A percentile compares a stretch with the other conserved stretches of the same genome.
phyloP scores from a whole-genome alignment of 2,888 invertebrate species.

The Hypercompe scribonia region DNA sequence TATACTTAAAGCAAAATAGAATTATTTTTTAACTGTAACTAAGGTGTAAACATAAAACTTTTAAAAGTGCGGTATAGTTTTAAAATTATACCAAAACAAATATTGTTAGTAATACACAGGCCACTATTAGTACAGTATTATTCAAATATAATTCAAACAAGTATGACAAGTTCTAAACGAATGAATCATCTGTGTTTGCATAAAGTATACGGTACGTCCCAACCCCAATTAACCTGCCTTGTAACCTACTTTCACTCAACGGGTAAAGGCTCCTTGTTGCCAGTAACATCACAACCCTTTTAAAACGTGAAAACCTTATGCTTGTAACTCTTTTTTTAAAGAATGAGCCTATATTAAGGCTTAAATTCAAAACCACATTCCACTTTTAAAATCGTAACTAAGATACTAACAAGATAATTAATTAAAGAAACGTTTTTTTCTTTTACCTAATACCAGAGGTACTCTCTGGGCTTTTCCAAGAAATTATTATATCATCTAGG shows the following conservation, averaged over 20 bases:
- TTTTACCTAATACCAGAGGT: constrained; percentile 26
- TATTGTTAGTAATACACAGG: neutral
- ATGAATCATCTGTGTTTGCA: constrained; percentile 44
- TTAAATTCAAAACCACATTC: constrained; percentile 13
- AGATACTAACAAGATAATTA: constrained; percentile 23
- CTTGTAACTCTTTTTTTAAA: constrained; percentile 25
- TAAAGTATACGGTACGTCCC: constrained; percentile 34
- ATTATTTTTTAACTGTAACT: neutral
- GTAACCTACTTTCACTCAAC: constrained; percentile 57
- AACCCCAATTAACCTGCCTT: constrained; percentile 57
- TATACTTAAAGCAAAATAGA: too few species aligned
- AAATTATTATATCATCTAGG: constrained; percentile 51
- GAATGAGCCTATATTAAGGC: constrained; percentile 21
- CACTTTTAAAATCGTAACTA: constrained; percentile 17
- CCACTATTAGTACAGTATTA: neutral
- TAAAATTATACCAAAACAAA: neutral
- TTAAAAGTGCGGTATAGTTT: neutral
- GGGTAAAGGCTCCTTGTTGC: constrained; percentile 51
- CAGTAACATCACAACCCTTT: constrained; percentile 42
- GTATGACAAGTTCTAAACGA: constrained; percentile 29
- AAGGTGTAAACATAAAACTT: neutral
- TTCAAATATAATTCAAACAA: constrained; percentile 19
- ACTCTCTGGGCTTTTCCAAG: constrained; percentile 22
- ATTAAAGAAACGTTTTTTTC: constrained; percentile 24
- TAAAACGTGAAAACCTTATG: constrained; percentile 39